These are phyloP conservation scores for Drosophila yooni DNA, from an alignment of 2,888 invertebrate species.

Conservation along the genomic window DNA sequence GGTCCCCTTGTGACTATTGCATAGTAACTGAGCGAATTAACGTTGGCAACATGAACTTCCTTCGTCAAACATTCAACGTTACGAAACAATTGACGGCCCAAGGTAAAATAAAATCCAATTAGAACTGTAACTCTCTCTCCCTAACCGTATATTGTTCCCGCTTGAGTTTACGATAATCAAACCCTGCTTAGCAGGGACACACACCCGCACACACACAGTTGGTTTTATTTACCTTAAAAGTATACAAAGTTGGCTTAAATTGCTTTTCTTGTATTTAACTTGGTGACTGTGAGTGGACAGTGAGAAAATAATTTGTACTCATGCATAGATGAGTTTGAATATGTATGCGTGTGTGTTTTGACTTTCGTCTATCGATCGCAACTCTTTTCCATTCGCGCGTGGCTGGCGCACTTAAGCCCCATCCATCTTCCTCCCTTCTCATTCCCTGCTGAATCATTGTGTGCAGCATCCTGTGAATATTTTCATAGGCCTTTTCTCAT, in stretches of 20 bases:
- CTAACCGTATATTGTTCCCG: background rate
- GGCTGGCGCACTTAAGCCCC: constrained; percentile 45
- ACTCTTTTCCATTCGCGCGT: constrained; percentile 64
- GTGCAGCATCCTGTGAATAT: constrained; percentile 57
- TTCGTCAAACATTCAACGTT: constrained; percentile 83
- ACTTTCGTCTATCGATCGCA: constrained; percentile 40
- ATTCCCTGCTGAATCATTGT: background rate
- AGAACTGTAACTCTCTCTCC: background rate
- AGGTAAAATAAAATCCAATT: constrained; percentile 57
- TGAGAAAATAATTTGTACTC: constrained; percentile 50
- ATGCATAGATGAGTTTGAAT: background rate
- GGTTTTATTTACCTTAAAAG: background rate
- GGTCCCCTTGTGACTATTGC: background rate
- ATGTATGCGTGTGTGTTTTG: background rate
- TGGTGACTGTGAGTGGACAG: background rate
- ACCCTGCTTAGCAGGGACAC: constrained; percentile 2
- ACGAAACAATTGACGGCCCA: constrained; percentile 83
- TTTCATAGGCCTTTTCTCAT: constrained; percentile 61
- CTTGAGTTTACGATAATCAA: background rate
- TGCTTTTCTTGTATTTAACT: background rate
- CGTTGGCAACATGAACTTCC: constrained; percentile 81
- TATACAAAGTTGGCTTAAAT: background rate
- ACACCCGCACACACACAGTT: background rate
- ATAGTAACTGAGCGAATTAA: background rate
- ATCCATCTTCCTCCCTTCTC: constrained; percentile 11